phyloP scores from a whole-genome alignment of 2,797 vertebrate species.

The Otolemur crassicaudatus region DNA sequence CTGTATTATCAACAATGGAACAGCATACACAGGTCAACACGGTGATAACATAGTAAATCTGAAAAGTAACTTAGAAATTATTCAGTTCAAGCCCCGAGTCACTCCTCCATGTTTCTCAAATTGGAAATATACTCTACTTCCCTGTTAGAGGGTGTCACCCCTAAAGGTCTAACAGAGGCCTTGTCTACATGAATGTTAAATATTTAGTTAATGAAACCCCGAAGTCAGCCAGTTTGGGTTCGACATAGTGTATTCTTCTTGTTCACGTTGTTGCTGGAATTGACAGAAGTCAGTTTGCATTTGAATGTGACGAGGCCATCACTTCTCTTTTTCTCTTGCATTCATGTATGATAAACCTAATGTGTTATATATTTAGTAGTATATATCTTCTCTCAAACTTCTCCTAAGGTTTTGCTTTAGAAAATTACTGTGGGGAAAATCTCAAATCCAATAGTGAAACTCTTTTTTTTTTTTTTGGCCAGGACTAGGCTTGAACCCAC shows the following conservation, averaged over 20 bases:
- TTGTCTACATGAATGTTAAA: neutral
- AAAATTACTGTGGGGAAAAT: neutral
- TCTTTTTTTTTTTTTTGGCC: neutral
- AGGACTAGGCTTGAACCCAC: too few species aligned
- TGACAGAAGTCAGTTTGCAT: neutral
- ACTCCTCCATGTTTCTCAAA: neutral
- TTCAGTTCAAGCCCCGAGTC: neutral
- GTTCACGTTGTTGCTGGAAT: neutral
- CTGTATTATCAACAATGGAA: neutral
- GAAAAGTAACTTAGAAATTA: slow-evolving; percentile 28
- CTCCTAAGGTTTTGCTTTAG: neutral
- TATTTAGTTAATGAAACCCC: neutral
- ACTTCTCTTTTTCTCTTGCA: neutral
- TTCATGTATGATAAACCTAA: too few species aligned
- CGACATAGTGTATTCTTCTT: neutral
- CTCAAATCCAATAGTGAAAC: neutral
- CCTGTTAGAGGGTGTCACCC: neutral
- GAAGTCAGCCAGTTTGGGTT: neutral
- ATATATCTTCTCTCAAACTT: too few species aligned
- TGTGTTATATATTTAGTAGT: too few species aligned
- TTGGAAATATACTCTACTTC: neutral
- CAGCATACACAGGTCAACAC: neutral
- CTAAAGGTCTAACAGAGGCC: neutral
- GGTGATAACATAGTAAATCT: neutral
- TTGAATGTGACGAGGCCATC: neutral